Base-by-base conservation (phyloP, 1,140 invertebrate genomes). In the Apocrypta bakeri region DNA sequence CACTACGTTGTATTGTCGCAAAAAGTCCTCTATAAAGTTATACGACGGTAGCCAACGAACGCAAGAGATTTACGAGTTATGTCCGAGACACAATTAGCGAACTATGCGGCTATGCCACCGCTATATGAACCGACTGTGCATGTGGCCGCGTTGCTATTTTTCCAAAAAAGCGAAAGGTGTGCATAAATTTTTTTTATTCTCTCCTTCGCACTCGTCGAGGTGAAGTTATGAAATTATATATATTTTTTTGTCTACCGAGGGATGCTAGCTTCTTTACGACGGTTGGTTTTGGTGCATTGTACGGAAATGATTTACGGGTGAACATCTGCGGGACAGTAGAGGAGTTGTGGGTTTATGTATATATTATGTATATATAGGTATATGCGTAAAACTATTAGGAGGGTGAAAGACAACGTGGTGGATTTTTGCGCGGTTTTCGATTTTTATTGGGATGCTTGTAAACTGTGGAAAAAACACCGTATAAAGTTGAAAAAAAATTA, bases 11-110 rank as follows among this genome's bases (percentile, higher is more conserved):
- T n/a, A n/a, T 81, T 75, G 37, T 85, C 78, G 29, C 14, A 6
- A 56, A 29, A 9, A 37, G 33, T 9, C 33, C 24, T 21, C 21
- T 78, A 78, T 68, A 78, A 78, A 78, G 63, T 42, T 78, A 68
- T 78, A 78, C 63, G 63, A 78, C 37, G 12, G 61, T 40, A 66
- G 29, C 25, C 29, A 69, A 24, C 63, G 63, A 11, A 25, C 2
- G 0, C 11, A n/a, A n/a, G 31, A 66, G 25, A 25, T 78, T 78
- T 78, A 78, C 33, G 25, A 78, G 31, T 29, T 56, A 56, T 56
- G 12, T 24, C 17, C 63, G 63, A 24, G 2, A 37, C 29, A 37
- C 24, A 66, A 78, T 68, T 68, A 78, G 63, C 48, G 24, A 78
- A 78, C 61, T 42, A 42, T 40, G 31, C 48, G 61, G 64, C 33